Evolutionary conservation across 2,888 invertebrate species (phyloP).

Genomic region (Octonoba sinensis): DNA sequence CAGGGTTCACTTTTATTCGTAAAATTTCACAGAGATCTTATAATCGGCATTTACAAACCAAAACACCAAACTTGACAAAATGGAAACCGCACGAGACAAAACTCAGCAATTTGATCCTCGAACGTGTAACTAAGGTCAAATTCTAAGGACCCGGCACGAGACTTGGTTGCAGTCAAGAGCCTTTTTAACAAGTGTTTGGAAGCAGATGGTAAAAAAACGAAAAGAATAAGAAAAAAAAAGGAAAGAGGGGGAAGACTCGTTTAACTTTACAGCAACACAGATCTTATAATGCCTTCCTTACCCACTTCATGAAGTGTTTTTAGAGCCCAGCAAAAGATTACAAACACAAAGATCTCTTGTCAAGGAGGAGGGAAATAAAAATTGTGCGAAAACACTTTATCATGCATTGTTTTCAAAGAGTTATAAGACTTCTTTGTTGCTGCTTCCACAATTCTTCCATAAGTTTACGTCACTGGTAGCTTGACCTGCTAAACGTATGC

Average conservation of each 20-base stretch:
- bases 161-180: background rate
- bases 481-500: too few relatives aligned
- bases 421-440: too few relatives aligned
- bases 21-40: too few relatives aligned
- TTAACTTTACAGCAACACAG: conserved; percentile 17
- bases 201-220: background rate
- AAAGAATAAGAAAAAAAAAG: background rate
- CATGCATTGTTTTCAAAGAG: conserved; percentile 4
- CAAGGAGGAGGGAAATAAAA: conserved; percentile 3
- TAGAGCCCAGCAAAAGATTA: background rate
- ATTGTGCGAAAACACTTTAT: conserved; percentile 13
- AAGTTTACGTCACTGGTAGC: too few relatives aligned
- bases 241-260: background rate
- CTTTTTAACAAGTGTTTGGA: background rate
- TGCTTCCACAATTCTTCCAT: too few relatives aligned
- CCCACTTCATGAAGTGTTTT: background rate
- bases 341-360: conserved; percentile 17
- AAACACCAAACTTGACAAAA: too few relatives aligned
- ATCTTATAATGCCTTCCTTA: background rate
- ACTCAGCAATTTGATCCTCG: too few relatives aligned
- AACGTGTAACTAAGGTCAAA: too few relatives aligned
- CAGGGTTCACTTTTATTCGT: too few relatives aligned
- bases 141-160: conserved; percentile 13
- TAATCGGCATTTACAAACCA: too few relatives aligned
- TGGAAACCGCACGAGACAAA: too few relatives aligned